Evolutionary conservation across 2,888 invertebrate species (phyloP), one percentile per base, ranked within the genome.

Genomic region (Aleiodes leptofemur): DNA sequence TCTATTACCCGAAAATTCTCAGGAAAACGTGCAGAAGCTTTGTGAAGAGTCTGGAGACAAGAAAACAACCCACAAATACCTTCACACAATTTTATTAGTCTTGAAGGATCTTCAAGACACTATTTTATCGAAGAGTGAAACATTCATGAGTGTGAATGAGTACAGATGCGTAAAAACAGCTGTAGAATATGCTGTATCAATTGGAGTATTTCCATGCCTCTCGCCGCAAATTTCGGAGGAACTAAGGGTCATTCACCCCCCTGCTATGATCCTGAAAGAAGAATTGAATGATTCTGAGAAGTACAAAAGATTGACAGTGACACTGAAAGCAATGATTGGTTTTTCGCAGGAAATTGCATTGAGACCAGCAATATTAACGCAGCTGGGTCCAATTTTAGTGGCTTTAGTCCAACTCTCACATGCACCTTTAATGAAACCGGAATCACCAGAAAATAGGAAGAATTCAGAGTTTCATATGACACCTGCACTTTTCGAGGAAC

Each of bases 351-450:
- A 86, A 59, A 55, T 76, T 50, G 72, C 80, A 7, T 77, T 88
- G 61, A 82, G 83, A 64, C 80, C 85, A 31, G 82, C 81, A 16
- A 74, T 87, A 38, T 34, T 87, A 64, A 76, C 80, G 31, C 84
- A 86, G 69, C 23, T 89, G 11, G 85, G 85, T 38, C 79, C 84
- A 6, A 90, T 95, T 79, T 88, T 96, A 69, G 93, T 94, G 74
- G 92, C 92, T 3, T 88, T 95, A 38, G 92, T 95, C 81, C 95
- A 95, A 88, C 89, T 96, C 68, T 90, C 92, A 34, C 92, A 92
- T 90, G 93, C 93, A 51, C 94, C 94, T 7, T 84, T 95, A 48
- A 92, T 91, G 78, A 92, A 93, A 88, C 93, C 94, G 73, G 50
- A 59, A 3, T 80, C 80, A 76, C 76, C 81, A 3, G 84, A 87